phyloP scores from a whole-genome alignment of 2,113 vertebrate genomes.

The Cinclus mexicanus region DNA sequence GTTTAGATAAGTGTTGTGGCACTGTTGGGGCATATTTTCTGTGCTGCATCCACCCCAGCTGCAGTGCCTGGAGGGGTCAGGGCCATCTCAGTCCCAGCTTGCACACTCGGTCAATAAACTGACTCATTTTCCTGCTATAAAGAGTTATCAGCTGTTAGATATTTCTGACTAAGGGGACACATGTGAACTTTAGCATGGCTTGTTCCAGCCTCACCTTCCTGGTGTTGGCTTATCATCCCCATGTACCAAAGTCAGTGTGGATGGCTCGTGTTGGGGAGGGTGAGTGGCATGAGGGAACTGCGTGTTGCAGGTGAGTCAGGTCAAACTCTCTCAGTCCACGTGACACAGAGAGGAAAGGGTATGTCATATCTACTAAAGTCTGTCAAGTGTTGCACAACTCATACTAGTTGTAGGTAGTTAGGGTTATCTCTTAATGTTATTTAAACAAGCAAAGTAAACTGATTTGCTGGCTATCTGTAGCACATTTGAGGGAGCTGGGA shows the following conservation, averaged over 20 bases:
- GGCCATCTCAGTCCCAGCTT: neutral
- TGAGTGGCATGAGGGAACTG: rapidly evolving
- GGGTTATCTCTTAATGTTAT: slow-evolving; percentile 20
- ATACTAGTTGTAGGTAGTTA: neutral
- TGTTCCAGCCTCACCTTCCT: neutral
- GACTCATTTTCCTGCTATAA: neutral
- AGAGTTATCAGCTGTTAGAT: neutral
- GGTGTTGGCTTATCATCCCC: neutral
- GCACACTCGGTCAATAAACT: neutral
- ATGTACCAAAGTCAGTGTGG: rapidly evolving
- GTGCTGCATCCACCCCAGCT: neutral
- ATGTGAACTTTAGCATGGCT: neutral
- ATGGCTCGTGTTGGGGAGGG: neutral
- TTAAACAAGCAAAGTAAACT: slow-evolving; percentile 36
- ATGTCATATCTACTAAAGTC: neutral
- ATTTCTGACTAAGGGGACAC: neutral
- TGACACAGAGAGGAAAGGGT: neutral
- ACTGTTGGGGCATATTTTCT: rapidly evolving
- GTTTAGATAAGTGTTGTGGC: neutral
- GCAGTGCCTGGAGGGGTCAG: rapidly evolving
- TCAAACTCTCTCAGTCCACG: rapidly evolving
- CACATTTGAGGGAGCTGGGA: neutral
- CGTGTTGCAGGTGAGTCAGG: neutral
- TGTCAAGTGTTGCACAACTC: neutral
- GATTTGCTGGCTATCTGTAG: neutral